phyloP scores from a whole-genome alignment of 2,888 invertebrate genomes.

The Eilema caniola region DNA sequence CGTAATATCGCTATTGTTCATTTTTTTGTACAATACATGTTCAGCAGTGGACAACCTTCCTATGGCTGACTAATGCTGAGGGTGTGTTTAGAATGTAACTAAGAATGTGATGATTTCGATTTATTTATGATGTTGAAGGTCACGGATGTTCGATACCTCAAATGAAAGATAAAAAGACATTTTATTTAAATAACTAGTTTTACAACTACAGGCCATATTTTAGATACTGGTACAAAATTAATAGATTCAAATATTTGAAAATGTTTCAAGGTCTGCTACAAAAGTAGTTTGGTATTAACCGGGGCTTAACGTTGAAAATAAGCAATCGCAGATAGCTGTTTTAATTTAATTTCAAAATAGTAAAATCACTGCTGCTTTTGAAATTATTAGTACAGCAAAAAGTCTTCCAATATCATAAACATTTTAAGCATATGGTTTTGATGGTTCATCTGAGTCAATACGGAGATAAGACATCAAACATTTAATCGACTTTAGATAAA shows the following conservation, averaged over 20 bases:
- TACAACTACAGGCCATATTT: slow-evolving; percentile 12
- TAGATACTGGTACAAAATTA: slow-evolving; percentile 4
- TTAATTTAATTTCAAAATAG: slow-evolving; percentile 25
- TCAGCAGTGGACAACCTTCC: background rate
- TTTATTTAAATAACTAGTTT: slow-evolving; percentile 43
- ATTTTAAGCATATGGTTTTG: background rate
- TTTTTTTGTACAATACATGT: no score
- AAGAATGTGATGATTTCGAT: slow-evolving; percentile 13
- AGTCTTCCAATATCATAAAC: no score
- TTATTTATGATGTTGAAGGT: slow-evolving; percentile 24
- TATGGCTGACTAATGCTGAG: background rate
- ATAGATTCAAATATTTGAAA: slow-evolving; percentile 5
- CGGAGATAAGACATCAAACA: background rate
- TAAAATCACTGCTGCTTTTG: slow-evolving; percentile 17
- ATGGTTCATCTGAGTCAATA: background rate
- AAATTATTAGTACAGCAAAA: slow-evolving; percentile 14
- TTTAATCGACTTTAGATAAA: background rate
- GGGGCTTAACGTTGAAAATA: slow-evolving; percentile 25
- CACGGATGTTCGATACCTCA: slow-evolving; percentile 33
- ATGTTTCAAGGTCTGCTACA: slow-evolving; percentile 9
- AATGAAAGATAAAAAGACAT: slow-evolving; percentile 21
- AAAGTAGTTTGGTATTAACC: background rate
- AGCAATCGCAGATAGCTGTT: slow-evolving; percentile 25
- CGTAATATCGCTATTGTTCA: no score
- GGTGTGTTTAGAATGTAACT: background rate